Base-by-base conservation (phyloP, 2,797 vertebrate genomes). In the Megalops cyprinoides region DNA sequence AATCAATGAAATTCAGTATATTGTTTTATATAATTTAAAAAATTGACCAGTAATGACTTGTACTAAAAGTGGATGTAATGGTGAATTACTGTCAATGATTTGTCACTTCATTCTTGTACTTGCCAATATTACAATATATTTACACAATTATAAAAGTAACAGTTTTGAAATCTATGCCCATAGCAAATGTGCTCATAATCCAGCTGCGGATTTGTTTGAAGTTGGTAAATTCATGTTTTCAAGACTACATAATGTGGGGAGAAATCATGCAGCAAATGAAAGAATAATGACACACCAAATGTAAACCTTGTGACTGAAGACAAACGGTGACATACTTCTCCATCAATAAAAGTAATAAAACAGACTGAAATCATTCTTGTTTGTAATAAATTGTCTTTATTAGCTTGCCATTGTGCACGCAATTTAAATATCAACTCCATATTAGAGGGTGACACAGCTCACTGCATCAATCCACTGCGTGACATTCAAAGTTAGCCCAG, bases 401-500 rank as follows among this genome's bases (percentile, higher is more conserved):
- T 77, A 77, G 51, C 60, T 69, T 31, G 58, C 79, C 73, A 75
- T 76, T 65, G 60, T 65, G 12, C 34, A 76, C 67, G 56, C 34
- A 60, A 28, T 14, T 76, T 81, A 76, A 31, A 75, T 60, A 62
- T 62, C 60, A 76, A 76, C 74, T 49, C 58, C 49, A 58, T 28
- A 60, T 55, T 49, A 51, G 51, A 80, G 56, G n/a, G 53, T 65
- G 79, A 80, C 71, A 23, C 39, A 7, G 69, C 39, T 76, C n/a
- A 48, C 71, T 65, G 69, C 55, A 53, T 79, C 62, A 51, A 53
- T 5, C 46, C 31, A 73, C 31, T 76, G 56, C 53, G 53, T 14
- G 28, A 76, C 79, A 76, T 81, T 81, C 73, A 76, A 31, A n/a
- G n/a, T 76, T 53, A 81, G 79, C 46, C 58, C 79, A 76, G 42